Conservation (phyloP, 2,888 invertebrate genomes). For the Cheilosia pagana region DNA sequence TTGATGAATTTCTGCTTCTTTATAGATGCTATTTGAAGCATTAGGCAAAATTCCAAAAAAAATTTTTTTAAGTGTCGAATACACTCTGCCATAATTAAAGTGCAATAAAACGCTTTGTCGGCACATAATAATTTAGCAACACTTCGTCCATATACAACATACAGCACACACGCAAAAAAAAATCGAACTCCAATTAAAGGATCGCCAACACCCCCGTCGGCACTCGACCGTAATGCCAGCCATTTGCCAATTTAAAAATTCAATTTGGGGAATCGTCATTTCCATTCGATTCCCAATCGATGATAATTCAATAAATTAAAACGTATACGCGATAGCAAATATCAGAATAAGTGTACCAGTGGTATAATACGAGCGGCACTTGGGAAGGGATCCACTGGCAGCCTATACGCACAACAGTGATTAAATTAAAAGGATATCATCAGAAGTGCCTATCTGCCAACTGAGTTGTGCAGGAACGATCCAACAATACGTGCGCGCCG, state of each 20-base stretch:
- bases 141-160: constrained; percentile 43
- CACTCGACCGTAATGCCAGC: constrained; percentile 41
- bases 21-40: too few species aligned
- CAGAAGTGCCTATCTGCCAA: constrained; percentile 1
- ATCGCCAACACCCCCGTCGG: constrained; percentile 21
- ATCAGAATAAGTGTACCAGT: constrained; percentile 37
- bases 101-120: constrained; percentile 20
- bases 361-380: neutral
- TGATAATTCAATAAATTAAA: constrained; percentile 71
- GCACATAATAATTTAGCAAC: constrained; percentile 58
- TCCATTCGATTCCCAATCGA: constrained; percentile 51
- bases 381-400: neutral
- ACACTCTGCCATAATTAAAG: constrained; percentile 6
- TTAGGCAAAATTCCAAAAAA: too few species aligned
- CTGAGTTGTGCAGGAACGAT: constrained; percentile 2
- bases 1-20: too few species aligned
- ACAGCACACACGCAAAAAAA: constrained; percentile 11
- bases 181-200: constrained; percentile 49
- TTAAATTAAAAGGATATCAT: constrained; percentile 65
- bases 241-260: constrained; percentile 62
- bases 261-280: constrained; percentile 64
- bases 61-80: too few species aligned
- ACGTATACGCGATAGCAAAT: constrained; percentile 45
- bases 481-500: neutral
- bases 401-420: constrained; percentile 44